A percentile compares a stretch with the other conserved stretches of the same genome.
Evolutionary conservation across 2,797 vertebrate species (phyloP).

Genomic region (Diceros bicornis): DNA sequence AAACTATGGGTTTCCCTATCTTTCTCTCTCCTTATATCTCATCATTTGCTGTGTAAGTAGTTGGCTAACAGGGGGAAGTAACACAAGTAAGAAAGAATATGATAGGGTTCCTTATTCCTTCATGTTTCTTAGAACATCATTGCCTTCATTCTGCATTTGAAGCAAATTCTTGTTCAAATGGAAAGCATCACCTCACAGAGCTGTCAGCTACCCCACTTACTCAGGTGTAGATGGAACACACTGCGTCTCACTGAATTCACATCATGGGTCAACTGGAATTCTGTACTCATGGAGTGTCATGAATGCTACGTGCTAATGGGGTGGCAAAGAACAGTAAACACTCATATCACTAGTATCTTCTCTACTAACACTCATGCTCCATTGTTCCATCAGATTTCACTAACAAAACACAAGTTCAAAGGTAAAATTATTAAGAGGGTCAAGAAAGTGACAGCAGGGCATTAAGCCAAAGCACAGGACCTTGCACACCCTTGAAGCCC

Average conservation of each 20-base stretch:
- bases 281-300: neutral
- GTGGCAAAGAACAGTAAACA: neutral
- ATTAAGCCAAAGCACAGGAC: neutral
- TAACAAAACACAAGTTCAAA: slow-evolving; percentile 42
- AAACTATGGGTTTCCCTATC: neutral
- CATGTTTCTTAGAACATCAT: neutral
- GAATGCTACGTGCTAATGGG: neutral
- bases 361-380: neutral
- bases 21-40: slow-evolving; percentile 24
- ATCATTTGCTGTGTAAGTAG: neutral
- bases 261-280: neutral
- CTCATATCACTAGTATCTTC: neutral
- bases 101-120: neutral
- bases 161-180: neutral
- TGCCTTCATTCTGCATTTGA: neutral
- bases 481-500: neutral
- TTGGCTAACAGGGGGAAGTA: neutral
- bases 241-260: neutral
- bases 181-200: neutral
- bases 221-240: neutral
- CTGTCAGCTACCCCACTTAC: neutral
- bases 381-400: neutral
- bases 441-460: neutral
- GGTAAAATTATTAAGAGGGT: slow-evolving; percentile 44
- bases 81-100: neutral